Base-by-base conservation (phyloP, 2,113 vertebrate genomes). In the Hylia prasina region DNA sequence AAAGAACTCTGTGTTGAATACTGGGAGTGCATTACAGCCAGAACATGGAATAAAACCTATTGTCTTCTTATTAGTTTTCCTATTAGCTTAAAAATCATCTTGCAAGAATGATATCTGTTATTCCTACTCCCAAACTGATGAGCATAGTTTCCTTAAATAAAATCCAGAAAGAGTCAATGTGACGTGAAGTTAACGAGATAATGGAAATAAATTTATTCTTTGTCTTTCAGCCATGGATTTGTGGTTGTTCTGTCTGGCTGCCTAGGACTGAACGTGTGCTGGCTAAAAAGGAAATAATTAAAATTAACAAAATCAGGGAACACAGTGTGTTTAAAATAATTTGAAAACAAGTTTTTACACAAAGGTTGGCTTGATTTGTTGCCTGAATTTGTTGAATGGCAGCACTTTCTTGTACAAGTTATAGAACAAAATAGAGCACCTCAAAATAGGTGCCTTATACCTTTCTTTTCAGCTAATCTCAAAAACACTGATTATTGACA, bases 171-270 rank as follows among this genome's bases (percentile, higher is more conserved):
- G 3, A 75, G 48, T 47, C 21, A 13, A 20, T 11, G 9, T 51
- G 14, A 33, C 1, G 1, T 42, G 28, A 58, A 30, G 5, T 66
- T 60, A 66, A 11, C 0, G 0, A 60, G 53, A 24, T 15, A 66
- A 45, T n/a, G 23, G 7, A 73, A 82, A 75, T 45, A 66, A 45
- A 45, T 66, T n/a, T 51, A 39, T 44, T 66, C 7, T 17, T 24
- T 60, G 13, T 45, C 23, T 66, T 58, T 66, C 33, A 23, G 44
- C 5, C 18, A 50, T 24, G 27, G 22, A 42, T 65, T 72, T 51
- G 15, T 57, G 27, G 13, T 51, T 50, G 11, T 9, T 51, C 37
- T 72, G 5, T 28, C 27, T 30, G 37, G 15, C 37, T 58, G 39
- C 7, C 33, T n/a, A n/a, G n/a, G n/a, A 54, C 10, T n/a, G 11